Base-by-base conservation (phyloP, 2,113 vertebrate genomes). In the Microtus richardsoni region DNA sequence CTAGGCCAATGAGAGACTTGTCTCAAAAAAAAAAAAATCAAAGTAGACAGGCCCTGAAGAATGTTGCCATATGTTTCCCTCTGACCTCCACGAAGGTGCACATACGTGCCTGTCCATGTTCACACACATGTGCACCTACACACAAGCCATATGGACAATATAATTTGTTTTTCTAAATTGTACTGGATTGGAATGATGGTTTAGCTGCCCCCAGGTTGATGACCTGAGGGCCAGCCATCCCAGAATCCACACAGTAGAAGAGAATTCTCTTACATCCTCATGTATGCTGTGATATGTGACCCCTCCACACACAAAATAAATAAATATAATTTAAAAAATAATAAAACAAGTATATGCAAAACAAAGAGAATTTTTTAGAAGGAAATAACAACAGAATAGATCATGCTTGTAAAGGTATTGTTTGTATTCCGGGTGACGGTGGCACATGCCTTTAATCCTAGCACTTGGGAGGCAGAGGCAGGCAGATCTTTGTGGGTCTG, bases 351-450 rank as follows among this genome's bases (percentile, higher is more conserved):
- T 64, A 1, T 6, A 28, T 58, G 22, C 6, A 30, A 77, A 11
- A 79, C 47, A 79, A 52, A 36, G 0, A 19, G 7, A 83, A 13
- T 39, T 83, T 17, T 70, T 68, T 83, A 82, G 39, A 83, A 58
- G 66, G 19, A 91, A 82, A 26, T n/a, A 71, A 22, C 49, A 82
- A 26, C 71, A 79, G 90, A 64, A 73, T 83, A 64, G 52, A 91
- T 85, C 9, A 16, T 66, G 39, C 12, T 88, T 82, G 91, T 30
- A 54, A 83, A 39, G 62, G 64, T 84, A 66, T 58, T 82, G 41
- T 68, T 62, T 62, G 33, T 44, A 52, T 33, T 16, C 54, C 16
- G 1, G 54, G 54, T 4, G 1, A 0, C 17, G 54, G 54, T 54
- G 54, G 54, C 16, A 4, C 54, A 17, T 4, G 0, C 54, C 54